Percentiles rank a stretch among this genome's conserved stretches.
phyloP scores from a whole-genome alignment of 2,113 vertebrate species.

The Engystomops pustulosus region DNA sequence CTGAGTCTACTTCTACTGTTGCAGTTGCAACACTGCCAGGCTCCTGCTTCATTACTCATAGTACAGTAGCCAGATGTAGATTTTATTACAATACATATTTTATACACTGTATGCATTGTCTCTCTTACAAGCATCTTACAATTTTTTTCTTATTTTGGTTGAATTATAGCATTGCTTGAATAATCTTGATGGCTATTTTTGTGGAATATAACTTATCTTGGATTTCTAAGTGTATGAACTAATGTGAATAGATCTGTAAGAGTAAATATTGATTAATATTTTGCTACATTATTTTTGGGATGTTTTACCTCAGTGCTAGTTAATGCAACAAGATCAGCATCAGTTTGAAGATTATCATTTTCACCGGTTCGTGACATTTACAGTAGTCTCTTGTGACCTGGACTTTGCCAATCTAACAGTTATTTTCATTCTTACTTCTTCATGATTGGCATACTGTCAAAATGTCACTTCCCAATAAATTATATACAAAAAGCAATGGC shows the following conservation, averaged over 20 bases:
- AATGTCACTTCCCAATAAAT: constrained; percentile 39
- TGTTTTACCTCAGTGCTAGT: neutral
- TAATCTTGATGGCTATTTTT: too few relatives aligned
- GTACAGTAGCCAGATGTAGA: too few relatives aligned
- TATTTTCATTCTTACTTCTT: constrained; percentile 38
- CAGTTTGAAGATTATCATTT: constrained; percentile 27
- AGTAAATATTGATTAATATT: neutral
- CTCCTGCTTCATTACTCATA: too few relatives aligned
- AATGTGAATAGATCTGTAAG: neutral
- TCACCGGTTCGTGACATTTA: constrained; percentile 46
- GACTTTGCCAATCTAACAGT: constrained; percentile 40
- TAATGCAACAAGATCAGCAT: constrained; percentile 17
- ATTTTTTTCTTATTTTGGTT: too few relatives aligned
- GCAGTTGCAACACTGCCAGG: too few relatives aligned
- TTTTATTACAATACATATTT: too few relatives aligned
- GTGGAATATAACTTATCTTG: too few relatives aligned
- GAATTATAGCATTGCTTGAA: too few relatives aligned
- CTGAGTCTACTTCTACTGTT: too few relatives aligned
- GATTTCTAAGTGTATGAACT: too few relatives aligned
- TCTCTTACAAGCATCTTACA: too few relatives aligned
- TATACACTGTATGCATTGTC: too few relatives aligned
- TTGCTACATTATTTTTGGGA: neutral
- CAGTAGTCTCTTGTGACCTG: constrained; percentile 43
- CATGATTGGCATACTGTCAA: constrained; percentile 57
- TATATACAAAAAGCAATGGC: constrained; percentile 19